Evolutionary conservation across 2,113 vertebrate genomes (phyloP).

Genomic region (Irena cyanogastra): DNA sequence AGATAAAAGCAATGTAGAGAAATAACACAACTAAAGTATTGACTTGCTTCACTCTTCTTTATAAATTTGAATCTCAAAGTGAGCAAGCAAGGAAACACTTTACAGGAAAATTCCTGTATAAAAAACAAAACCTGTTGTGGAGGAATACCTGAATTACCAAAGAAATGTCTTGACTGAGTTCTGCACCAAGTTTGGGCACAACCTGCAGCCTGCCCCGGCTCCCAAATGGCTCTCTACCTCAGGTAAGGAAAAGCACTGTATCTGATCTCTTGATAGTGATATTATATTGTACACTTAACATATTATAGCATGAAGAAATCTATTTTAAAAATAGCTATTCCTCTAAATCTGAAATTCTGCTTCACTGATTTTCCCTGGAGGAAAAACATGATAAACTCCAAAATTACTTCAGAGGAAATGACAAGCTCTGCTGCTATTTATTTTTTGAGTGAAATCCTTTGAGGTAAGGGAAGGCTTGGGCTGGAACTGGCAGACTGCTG

Average conservation of each 20-base stretch:
- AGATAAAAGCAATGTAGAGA: background rate
- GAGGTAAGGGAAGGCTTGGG: background rate
- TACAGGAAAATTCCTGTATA: background rate
- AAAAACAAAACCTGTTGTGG: background rate
- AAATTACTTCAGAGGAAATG: background rate
- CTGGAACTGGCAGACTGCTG: background rate
- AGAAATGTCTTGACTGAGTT: background rate
- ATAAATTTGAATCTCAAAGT: background rate
- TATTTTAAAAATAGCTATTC: background rate
- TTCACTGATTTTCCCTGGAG: background rate
- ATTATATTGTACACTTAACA: background rate
- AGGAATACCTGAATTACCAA: background rate
- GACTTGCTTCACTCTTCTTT: background rate
- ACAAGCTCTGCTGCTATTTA: background rate
- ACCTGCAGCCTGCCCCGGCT: background rate
- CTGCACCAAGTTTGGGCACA: background rate
- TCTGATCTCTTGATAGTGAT: background rate
- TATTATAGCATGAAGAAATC: background rate
- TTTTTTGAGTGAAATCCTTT: constrained; percentile 6
- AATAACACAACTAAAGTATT: background rate
- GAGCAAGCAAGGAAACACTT: background rate
- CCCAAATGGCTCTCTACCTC: background rate
- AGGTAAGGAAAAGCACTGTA: background rate
- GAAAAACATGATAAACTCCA: background rate
- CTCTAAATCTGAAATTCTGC: background rate